phyloP scores from a whole-genome alignment of 2,797 vertebrate species.

The Hoplostethus mediterraneus region DNA sequence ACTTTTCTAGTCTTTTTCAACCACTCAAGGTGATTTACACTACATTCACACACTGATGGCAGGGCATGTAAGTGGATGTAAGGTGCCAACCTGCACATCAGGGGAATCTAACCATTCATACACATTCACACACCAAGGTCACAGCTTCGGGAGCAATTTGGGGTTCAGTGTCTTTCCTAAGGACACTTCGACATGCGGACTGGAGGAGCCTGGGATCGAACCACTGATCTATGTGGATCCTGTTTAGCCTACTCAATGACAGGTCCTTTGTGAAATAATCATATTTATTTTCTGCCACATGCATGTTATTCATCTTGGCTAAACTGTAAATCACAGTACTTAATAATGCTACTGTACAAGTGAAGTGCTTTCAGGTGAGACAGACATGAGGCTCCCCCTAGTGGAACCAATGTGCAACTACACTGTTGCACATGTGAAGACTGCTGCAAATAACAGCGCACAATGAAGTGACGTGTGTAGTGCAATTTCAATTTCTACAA shows the following conservation, averaged over 20 bases:
- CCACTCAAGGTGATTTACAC: too few relatives aligned
- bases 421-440: not conserved
- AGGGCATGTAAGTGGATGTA: too few relatives aligned
- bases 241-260: conserved; percentile 11
- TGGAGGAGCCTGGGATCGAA: too few relatives aligned
- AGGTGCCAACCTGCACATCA: too few relatives aligned
- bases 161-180: too few relatives aligned
- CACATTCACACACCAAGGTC: too few relatives aligned
- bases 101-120: too few relatives aligned
- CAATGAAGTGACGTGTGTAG: not conserved
- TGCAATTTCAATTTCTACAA: not conserved
- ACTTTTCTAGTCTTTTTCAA: too few relatives aligned
- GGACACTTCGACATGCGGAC: too few relatives aligned
- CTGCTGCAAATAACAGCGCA: not conserved
- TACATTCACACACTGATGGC: too few relatives aligned
- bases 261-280: not conserved
- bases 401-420: not conserved
- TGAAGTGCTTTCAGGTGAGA: not conserved
- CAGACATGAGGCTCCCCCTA: conserved; percentile 3
- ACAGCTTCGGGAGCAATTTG: too few relatives aligned
- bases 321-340: not conserved
- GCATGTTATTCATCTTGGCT: not conserved
- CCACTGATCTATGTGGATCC: too few relatives aligned
- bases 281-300: not conserved
- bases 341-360: not conserved